A percentile compares a stretch with the other conserved stretches of the same genome.
These are phyloP conservation scores for Actinostola sp. DNA, from an alignment of 92 coral and sea anemone species.

Conservation along the genomic window DNA sequence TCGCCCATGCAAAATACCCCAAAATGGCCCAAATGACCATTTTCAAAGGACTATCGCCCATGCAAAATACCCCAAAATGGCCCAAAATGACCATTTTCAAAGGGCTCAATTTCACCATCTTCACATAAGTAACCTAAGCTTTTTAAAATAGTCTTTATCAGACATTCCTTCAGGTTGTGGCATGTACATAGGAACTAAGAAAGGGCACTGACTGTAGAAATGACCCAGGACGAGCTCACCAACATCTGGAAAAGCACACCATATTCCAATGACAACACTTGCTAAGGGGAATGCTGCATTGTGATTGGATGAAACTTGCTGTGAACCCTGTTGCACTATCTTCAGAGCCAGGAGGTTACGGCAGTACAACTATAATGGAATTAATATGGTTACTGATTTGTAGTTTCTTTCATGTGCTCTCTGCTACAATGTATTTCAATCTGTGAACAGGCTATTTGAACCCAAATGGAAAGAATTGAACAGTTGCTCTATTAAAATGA, in stretches of 20 bases:
- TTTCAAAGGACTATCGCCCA: too few species aligned
- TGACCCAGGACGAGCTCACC: constrained; percentile 80
- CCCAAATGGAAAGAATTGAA: too few species aligned
- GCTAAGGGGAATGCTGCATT: constrained; percentile 96
- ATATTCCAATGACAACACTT: constrained; percentile 86
- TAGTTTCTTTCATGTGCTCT: too few species aligned
- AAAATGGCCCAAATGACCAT: too few species aligned
- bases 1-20: too few species aligned
- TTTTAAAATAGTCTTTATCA: constrained; percentile 74
- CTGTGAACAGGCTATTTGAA: too few species aligned
- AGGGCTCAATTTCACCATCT: constrained; percentile 80
- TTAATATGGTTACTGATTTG: too few species aligned
- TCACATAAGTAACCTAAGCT: constrained; percentile 83
- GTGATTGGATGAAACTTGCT: constrained; percentile 93
- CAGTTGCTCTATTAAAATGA: too few species aligned
- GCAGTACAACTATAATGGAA: constrained; percentile 85
- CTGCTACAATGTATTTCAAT: too few species aligned
- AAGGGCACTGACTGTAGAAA: constrained; percentile 88
- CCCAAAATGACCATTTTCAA: too few species aligned
- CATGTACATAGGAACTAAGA: constrained; percentile 92
- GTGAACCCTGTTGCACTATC: constrained; percentile 94
- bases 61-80: too few species aligned
- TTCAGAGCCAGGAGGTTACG: constrained; percentile 82
- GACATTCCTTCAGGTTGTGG: constrained; percentile 86
- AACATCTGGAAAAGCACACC: constrained; percentile 85